phyloP scores from a whole-genome alignment of 1,140 invertebrate genomes.

The Carcinoscorpius rotundicauda region DNA sequence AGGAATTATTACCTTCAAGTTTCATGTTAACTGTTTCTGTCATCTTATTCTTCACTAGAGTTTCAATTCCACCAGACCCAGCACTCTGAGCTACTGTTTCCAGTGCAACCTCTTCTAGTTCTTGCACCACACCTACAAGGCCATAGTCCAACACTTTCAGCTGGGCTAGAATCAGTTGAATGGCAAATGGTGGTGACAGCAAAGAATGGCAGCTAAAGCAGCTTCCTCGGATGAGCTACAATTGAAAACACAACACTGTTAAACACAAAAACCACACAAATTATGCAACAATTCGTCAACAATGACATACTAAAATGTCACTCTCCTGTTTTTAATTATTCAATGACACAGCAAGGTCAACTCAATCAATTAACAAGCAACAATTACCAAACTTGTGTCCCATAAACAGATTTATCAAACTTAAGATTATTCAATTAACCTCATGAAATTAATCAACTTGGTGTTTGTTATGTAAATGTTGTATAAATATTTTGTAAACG shows the following conservation, averaged over 20 bases:
- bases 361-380: too few relatives aligned
- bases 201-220: slow-evolving; percentile 40
- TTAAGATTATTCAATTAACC: too few relatives aligned
- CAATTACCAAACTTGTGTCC: too few relatives aligned
- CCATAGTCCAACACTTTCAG: slow-evolving; percentile 61
- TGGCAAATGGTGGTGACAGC: slow-evolving; percentile 22
- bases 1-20: slow-evolving; percentile 9
- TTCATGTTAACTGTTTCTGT: slow-evolving; percentile 5
- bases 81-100: slow-evolving; percentile 1
- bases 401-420: too few relatives aligned
- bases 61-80: neutral
- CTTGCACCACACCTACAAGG: slow-evolving; percentile 52
- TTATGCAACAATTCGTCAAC: neutral
- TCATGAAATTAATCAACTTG: too few relatives aligned
- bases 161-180: slow-evolving; percentile 50
- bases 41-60: slow-evolving; percentile 4
- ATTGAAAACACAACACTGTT: slow-evolving; percentile 19
- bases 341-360: too few relatives aligned
- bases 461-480: too few relatives aligned
- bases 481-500: too few relatives aligned
- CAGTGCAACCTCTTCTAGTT: slow-evolving; percentile 36
- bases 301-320: too few relatives aligned
- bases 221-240: slow-evolving; percentile 44
- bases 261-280: slow-evolving; percentile 7
- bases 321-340: too few relatives aligned